These are phyloP conservation scores for Choloepus hoffmanni DNA, from an alignment of 2,113 vertebrate genomes.

Conservation along the genomic window DNA sequence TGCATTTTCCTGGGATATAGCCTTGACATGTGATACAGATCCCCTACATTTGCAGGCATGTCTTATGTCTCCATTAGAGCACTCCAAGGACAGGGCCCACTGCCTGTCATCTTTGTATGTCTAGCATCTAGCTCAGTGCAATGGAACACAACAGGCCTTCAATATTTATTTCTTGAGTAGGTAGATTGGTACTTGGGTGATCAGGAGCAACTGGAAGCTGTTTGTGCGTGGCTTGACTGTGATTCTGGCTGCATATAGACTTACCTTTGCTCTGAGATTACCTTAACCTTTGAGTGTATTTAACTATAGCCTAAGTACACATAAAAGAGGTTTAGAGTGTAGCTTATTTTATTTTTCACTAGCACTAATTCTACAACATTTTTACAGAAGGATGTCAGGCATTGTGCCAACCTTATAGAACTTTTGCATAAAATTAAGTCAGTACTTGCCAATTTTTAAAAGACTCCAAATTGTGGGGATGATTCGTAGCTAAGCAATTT, in stretches of 20 bases:
- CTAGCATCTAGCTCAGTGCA: background rate
- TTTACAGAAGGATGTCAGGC: constrained; percentile 25
- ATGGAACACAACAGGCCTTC: background rate
- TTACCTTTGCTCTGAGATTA: constrained; percentile 28
- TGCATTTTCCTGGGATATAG: background rate
- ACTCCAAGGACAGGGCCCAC: background rate
- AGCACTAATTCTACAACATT: constrained; percentile 32
- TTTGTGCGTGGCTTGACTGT: background rate
- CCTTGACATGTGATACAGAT: background rate
- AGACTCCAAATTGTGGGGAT: constrained; percentile 20
- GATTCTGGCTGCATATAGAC: background rate
- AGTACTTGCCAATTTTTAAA: constrained; percentile 47
- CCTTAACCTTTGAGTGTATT: background rate
- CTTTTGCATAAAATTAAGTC: constrained; percentile 72
- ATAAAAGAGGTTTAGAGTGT: constrained; percentile 15
- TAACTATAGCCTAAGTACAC: constrained; percentile 1
- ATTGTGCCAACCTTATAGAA: constrained; percentile 46
- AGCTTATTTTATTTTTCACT: constrained; percentile 29
- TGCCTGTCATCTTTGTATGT: background rate
- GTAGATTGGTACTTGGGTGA: background rate
- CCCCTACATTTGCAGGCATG: background rate
- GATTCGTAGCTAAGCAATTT: constrained; percentile 64
- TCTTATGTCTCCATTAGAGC: background rate
- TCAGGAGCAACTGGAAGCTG: background rate
- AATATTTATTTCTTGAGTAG: background rate